Conservation (phyloP, 2,888 invertebrate species). For the Zygogramma bicolorata region DNA sequence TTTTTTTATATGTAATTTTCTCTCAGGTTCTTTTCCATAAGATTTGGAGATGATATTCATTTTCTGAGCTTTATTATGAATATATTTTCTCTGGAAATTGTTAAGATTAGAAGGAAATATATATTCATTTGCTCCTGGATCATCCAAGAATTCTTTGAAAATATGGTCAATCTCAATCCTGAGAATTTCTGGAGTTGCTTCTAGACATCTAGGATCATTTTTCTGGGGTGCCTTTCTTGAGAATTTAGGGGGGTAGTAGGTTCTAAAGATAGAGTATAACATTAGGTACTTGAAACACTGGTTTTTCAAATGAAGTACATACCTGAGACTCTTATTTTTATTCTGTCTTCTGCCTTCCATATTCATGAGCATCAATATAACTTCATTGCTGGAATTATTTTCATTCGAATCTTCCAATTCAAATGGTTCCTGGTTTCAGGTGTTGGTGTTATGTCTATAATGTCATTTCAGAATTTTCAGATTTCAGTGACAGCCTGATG, state of each 20-base stretch:
- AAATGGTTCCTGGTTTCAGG: too few relatives aligned
- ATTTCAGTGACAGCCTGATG: too few relatives aligned
- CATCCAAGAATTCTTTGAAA: constrained; percentile 55
- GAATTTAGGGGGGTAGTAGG: neutral
- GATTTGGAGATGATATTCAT: constrained; percentile 84
- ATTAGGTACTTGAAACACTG: neutral
- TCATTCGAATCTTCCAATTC: too few relatives aligned
- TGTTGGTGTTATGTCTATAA: too few relatives aligned
- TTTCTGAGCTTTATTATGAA: constrained; percentile 78
- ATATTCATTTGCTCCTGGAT: constrained; percentile 53
- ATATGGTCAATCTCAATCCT: constrained; percentile 58
- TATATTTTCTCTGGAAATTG: constrained; percentile 82
- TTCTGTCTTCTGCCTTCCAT: neutral
- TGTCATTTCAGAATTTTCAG: too few relatives aligned
- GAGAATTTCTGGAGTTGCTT: constrained; percentile 55
- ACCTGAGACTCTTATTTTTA: neutral
- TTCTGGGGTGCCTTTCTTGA: neutral
- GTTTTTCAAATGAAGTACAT: too few relatives aligned
- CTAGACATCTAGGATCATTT: constrained; percentile 42
- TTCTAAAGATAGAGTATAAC: neutral
- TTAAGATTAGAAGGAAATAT: constrained; percentile 78
- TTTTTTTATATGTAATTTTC: constrained; percentile 53
- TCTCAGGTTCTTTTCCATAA: constrained; percentile 75
- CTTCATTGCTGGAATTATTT: too few relatives aligned
- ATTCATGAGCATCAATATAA: neutral